Base-by-base conservation (phyloP, 2,113 vertebrate genomes). In the Oenanthe oenanthe region DNA sequence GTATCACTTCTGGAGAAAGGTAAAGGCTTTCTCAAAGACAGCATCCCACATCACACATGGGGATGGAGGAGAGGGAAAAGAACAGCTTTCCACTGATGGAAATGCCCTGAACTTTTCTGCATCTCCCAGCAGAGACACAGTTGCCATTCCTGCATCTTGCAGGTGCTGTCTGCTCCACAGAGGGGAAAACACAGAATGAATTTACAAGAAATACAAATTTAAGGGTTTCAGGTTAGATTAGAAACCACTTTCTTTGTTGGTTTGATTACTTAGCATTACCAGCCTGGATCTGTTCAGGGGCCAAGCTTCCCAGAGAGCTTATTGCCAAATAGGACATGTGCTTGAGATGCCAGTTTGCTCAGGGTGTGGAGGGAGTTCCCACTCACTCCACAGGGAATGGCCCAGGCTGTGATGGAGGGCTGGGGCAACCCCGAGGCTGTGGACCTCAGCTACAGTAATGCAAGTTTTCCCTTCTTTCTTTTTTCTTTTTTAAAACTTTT, bases 21-120 rank as follows among this genome's bases (percentile, higher is more conserved):
- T 4, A 17, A 88, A 63, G 66, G 31, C 24, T 66, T 47, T 63
- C 50, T 74, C 81, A 43, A 40, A 75, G 61, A 67, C 0, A 32
- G 17, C 13, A 11, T 19, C 57, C 36, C 67, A 34, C 34, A 9
- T 40, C 2, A 12, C 17, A 2, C n/a, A 18, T 0, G 0, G 25
- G 8, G 32, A 43, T 2, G 1, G 10, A 60, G 26, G 24, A 3
- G 28, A 40, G 40, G 62, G 61, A 19, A 40, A 38, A 58, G 62
- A 58, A n/a, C 2, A 1, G 47, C 31, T 61, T 25, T 31, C 1
- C 2, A 60, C 67, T 51, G 34, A 24, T 13, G 54, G 58, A 45
- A 63, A 2, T 4, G 31, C 42, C 29, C 58, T 8, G 24, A 36
- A 47, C 13, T 6, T 28, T 7, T 12, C 82, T 25, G 50, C 67